These are phyloP conservation scores for Nomada flava DNA, from an alignment of 2,888 invertebrate genomes.

Conservation along the genomic window DNA sequence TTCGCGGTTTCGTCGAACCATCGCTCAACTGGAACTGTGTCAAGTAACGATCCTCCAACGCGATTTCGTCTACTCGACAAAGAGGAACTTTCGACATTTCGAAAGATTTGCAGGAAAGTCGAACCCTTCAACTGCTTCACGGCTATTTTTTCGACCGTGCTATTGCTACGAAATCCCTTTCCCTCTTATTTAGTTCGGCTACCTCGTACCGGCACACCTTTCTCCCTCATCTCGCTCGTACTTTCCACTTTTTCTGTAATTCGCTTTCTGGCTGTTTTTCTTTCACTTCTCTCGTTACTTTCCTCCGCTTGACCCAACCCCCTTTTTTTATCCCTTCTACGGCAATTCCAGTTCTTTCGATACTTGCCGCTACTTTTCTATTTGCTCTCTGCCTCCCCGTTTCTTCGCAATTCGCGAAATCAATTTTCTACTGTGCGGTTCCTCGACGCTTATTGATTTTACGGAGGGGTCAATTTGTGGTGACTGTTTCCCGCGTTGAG, in stretches of 20 bases:
- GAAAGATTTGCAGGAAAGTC: constrained; percentile 35
- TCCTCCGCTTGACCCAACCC: background rate
- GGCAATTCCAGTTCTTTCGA: background rate
- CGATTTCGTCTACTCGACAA: constrained; percentile 34
- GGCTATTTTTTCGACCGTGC: constrained; percentile 17
- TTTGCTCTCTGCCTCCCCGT: no score
- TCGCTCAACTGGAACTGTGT: constrained; percentile 39
- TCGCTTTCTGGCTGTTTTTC: constrained; percentile 33
- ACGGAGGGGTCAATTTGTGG: no score
- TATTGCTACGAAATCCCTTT: constrained; percentile 37
- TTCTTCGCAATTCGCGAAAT: background rate
- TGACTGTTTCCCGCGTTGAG: background rate
- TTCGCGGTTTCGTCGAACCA: constrained; percentile 23
- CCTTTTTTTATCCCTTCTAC: background rate
- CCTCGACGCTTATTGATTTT: background rate
- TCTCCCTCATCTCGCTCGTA: background rate
- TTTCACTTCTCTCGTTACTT: constrained; percentile 48
- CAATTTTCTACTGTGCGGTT: background rate
- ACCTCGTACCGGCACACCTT: background rate
- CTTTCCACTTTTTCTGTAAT: constrained; percentile 4
- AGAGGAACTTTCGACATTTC: constrained; percentile 40
- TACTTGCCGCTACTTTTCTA: background rate
- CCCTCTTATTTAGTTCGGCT: background rate
- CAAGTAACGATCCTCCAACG: constrained; percentile 32
- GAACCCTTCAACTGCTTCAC: constrained; percentile 36